A percentile compares a stretch with the other conserved stretches of the same genome.
Evolutionary conservation across 2,888 invertebrate species (phyloP).

Genomic region (Calliphora vomitoria): DNA sequence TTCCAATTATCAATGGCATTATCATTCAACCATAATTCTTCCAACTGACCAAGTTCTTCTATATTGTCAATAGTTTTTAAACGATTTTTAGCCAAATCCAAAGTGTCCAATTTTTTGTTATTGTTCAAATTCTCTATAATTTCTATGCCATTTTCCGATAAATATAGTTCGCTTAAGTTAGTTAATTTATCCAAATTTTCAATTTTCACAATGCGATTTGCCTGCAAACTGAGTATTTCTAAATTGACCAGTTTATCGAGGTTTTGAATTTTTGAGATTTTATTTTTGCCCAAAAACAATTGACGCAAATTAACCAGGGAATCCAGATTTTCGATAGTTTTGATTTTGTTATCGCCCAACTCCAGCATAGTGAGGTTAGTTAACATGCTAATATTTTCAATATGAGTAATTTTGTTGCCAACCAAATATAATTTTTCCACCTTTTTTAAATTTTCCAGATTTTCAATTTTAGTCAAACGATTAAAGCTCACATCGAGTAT

Average conservation of each 20-base stretch:
- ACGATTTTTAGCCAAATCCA: conserved; percentile 96
- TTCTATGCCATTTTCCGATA: conserved; percentile 96
- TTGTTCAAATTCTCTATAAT: conserved; percentile 90
- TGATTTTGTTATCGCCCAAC: conserved; percentile 96
- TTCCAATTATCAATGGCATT: conserved; percentile 95
- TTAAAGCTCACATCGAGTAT: conserved; percentile 98
- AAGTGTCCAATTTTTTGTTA: conserved; percentile 90
- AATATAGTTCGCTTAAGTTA: conserved; percentile 93
- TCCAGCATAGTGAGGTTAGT: conserved; percentile 93
- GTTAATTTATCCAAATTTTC: conserved; percentile 92
- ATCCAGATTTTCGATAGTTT: conserved; percentile 95
- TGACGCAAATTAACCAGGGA: conserved; percentile 90
- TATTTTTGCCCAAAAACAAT: conserved; percentile 97
- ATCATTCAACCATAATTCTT: conserved; percentile 98
- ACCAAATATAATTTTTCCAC: conserved; percentile 94
- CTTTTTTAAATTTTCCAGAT: conserved; percentile 90
- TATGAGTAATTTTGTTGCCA: conserved; percentile 94
- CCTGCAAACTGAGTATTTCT: conserved; percentile 94
- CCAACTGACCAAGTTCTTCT: conserved; percentile 90
- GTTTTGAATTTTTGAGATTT: conserved; percentile 94
- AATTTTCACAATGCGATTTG: conserved; percentile 94
- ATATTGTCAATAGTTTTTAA: conserved; percentile 92
- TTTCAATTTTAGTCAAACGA: conserved; percentile 93
- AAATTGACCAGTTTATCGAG: conserved; percentile 90
- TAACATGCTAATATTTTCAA: conserved; percentile 94